Conservation (phyloP, 1,140 invertebrate genomes). For the Heliconius hewitsoni region DNA sequence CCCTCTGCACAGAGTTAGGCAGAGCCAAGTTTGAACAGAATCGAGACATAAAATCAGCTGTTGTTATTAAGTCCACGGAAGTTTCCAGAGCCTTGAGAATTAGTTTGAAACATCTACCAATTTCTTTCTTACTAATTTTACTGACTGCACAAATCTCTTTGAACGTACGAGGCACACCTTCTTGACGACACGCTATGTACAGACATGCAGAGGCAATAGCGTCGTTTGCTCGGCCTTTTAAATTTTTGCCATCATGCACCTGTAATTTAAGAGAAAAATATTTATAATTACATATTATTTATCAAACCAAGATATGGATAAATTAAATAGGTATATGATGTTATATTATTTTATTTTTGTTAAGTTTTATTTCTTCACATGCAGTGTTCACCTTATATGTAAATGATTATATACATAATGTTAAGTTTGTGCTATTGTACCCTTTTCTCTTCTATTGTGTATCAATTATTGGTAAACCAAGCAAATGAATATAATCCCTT, state of each 20-base stretch:
- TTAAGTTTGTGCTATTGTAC: no score
- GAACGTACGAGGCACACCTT: conserved; percentile 98
- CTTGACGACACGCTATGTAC: conserved; percentile 99
- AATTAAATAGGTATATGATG: no score
- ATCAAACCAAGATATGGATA: no score
- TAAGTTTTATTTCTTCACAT: no score
- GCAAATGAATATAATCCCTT: no score
- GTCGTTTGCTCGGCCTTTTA: conserved; percentile 97
- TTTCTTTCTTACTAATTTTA: conserved; percentile 99
- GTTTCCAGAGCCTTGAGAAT: conserved; percentile 89
- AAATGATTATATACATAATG: no score
- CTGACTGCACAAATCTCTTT: conserved; percentile 99
- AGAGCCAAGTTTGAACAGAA: conserved; percentile 94
- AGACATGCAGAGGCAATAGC: conserved; percentile 99
- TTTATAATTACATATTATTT: not conserved
- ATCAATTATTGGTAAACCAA: no score
- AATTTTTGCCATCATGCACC: conserved; percentile 97
- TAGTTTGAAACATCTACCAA: conserved; percentile 87
- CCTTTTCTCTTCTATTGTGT: no score
- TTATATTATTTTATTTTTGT: no score
- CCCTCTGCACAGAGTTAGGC: conserved; percentile 95
- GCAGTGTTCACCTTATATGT: no score
- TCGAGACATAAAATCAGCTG: conserved; percentile 98
- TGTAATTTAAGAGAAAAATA: conserved; percentile 45
- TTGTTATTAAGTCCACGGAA: conserved; percentile 98